Evolutionary conservation across 2,113 vertebrate genomes (phyloP), one percentile per base, ranked within the genome.

Genomic region (Odontesthes bonariensis): DNA sequence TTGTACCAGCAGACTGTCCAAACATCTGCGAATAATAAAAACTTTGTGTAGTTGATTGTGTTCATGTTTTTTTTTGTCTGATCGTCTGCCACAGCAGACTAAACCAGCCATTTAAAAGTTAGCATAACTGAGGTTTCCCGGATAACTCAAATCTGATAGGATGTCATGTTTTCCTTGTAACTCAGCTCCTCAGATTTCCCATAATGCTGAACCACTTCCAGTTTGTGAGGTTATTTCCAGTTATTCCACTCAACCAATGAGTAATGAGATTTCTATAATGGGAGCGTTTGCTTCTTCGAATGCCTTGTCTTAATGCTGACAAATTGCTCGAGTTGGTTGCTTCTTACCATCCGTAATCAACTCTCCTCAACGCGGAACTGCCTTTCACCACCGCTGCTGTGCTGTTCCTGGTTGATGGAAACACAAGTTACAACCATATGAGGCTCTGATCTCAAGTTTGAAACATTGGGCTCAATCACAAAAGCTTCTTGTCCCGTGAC

Each of bases 281-380:
- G 84, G 84, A 84, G 85, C 76, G 79, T 81, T 83, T 88, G 81
- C 81, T 84, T 77, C 51, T 82, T 59, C 7, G 7, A 87, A 69
- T 63, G 60, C 66, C 74, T 80, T 73, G 56, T 88, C 69, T 86
- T 85, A 83, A 88, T 88, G 69, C 84, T 82, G 75, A 83, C 83
- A 86, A 86, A 87, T 87, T 89, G 83, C 78, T 85, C 84, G 83
- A 90, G 86, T 70, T 75, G 77, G 70, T 86, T 79, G 71, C 73
- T 68, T 82, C 76, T 88, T 77, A 86, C 89, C 86, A 82, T 88
- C 80, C 84, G 77, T 91, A 90, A 92, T 90, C 89, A 89, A 51
- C 83, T 83, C 81, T 83, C 79, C 73, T 86, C 74, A 76, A 76
- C 79, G 64, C 75, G n/a, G 74, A 86, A 87, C 80, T 49, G 86